A percentile compares a stretch with the other conserved stretches of the same genome.
phyloP scores from a whole-genome alignment of 2,113 vertebrate species.

The Gyps fulvus region DNA sequence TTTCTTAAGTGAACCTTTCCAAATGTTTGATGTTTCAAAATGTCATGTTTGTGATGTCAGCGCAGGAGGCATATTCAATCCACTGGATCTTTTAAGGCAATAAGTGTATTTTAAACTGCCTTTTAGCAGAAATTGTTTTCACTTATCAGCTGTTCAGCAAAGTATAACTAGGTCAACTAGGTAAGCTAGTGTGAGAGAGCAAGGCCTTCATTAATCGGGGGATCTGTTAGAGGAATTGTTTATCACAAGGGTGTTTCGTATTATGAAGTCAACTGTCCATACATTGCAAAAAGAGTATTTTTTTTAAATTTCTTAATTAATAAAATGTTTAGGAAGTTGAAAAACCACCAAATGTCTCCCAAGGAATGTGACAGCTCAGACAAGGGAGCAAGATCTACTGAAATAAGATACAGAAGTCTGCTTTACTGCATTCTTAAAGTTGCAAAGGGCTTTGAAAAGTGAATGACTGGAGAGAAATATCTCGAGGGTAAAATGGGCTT shows the following conservation, averaged over 20 bases:
- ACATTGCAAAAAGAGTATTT: not conserved
- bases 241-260: not conserved
- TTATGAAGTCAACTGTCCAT: not conserved
- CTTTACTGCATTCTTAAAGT: not conserved
- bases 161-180: not conserved
- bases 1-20: not conserved
- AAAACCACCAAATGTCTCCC: not conserved
- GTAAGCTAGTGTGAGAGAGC: not conserved
- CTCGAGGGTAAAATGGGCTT: conserved; percentile 2
- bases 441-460: not conserved
- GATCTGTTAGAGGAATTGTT: not conserved
- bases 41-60: not conserved
- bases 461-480: not conserved
- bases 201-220: not conserved
- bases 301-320: not conserved
- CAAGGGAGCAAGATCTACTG: not conserved
- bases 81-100: not conserved
- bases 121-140: not conserved
- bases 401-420: not conserved
- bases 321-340: not conserved
- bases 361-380: not conserved
- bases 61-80: not conserved
- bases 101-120: not conserved
- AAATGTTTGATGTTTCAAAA: not conserved
- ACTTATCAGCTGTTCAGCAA: not conserved